These are phyloP conservation scores for Tenebrosternarchus preto DNA, from an alignment of 2,113 vertebrate species.

Conservation along the genomic window DNA sequence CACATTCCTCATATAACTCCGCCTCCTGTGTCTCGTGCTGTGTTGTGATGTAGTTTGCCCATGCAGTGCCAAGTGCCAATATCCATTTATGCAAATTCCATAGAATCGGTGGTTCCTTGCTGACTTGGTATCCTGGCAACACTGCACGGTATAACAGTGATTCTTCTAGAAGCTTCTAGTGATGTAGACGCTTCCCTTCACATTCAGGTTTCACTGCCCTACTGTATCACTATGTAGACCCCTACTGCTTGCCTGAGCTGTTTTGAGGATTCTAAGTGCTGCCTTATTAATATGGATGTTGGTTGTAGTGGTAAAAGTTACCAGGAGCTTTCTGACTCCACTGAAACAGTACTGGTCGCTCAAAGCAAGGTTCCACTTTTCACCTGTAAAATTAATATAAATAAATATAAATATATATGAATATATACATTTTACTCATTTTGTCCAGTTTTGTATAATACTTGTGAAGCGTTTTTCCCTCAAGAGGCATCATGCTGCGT, in stretches of 20 bases:
- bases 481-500: slow-evolving; percentile 71
- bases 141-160: background rate
- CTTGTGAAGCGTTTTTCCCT: slow-evolving; percentile 73
- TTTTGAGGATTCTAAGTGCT: slow-evolving; percentile 61
- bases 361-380: slow-evolving; percentile 77
- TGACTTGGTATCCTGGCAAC: background rate
- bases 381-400: slow-evolving; percentile 81
- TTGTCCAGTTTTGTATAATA: slow-evolving; percentile 77
- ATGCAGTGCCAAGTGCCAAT: slow-evolving; percentile 18
- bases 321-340: slow-evolving; percentile 57
- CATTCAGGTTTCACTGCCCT: slow-evolving; percentile 49
- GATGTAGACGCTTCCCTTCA: slow-evolving; percentile 49
- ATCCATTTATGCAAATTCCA: slow-evolving; percentile 36
- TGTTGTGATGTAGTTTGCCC: background rate
- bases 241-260: slow-evolving; percentile 54
- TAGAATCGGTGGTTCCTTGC: slow-evolving; percentile 17
- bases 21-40: background rate
- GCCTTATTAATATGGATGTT: slow-evolving; percentile 65
- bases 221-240: slow-evolving; percentile 41
- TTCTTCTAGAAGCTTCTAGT: background rate
- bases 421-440: slow-evolving; percentile 71
- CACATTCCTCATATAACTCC: slow-evolving; percentile 59
- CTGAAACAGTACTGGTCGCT: slow-evolving; percentile 60
- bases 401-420: slow-evolving; percentile 67
- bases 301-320: slow-evolving; percentile 51